A percentile compares a stretch with the other conserved stretches of the same genome.
Conservation (phyloP, 2,113 vertebrate genomes). For the Shinisaurus crocodilurus region DNA sequence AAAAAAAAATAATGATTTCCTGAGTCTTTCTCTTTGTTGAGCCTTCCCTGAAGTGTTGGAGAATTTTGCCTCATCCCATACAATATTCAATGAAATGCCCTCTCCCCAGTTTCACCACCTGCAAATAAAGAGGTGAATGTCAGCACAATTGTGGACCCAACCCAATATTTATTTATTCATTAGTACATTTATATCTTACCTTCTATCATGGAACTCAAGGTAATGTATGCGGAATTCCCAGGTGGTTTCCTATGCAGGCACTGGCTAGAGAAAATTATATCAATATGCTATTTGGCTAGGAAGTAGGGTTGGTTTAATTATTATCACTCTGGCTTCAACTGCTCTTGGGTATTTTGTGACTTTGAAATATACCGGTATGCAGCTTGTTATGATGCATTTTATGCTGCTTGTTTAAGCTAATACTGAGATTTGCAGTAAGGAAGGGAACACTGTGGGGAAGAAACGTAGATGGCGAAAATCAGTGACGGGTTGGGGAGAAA, state of each 20-base stretch:
- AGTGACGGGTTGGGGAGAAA: conserved; percentile 41
- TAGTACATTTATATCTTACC: too few relatives aligned
- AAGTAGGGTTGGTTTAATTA: background rate
- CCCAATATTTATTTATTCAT: background rate
- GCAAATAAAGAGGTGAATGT: background rate
- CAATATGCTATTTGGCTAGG: background rate
- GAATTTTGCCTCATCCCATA: background rate
- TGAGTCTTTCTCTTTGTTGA: too few relatives aligned
- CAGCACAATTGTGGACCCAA: background rate
- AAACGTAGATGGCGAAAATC: background rate
- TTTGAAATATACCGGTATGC: background rate
- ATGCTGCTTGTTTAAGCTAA: background rate
- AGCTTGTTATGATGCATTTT: background rate
- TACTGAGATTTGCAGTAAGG: background rate
- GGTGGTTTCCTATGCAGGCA: background rate
- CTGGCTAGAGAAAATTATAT: background rate
- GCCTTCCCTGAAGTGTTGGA: background rate
- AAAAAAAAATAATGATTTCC: background rate
- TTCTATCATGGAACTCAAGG: background rate
- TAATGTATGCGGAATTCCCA: background rate
- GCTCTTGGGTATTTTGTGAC: background rate
- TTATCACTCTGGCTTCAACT: background rate
- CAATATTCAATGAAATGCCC: background rate
- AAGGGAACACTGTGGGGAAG: background rate
- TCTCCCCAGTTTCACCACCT: background rate